Percentiles rank a stretch among this genome's conserved stretches.
Conservation (phyloP, 2,113 vertebrate species). For the Corythornis madagascariensis region DNA sequence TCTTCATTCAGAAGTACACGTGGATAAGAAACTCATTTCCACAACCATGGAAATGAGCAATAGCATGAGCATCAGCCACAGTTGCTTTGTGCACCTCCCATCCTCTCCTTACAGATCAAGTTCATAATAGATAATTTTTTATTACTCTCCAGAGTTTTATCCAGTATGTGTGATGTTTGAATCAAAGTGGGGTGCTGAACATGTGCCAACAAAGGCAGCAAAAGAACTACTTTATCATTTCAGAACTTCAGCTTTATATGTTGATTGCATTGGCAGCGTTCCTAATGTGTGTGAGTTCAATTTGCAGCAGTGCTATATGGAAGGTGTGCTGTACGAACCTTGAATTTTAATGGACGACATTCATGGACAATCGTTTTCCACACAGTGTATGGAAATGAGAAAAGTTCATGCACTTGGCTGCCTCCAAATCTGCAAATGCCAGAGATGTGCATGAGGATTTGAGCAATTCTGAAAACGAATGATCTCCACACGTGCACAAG, state of each 20-base stretch:
- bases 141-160: constrained; percentile 37
- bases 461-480: constrained; percentile 23
- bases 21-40: neutral
- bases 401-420: constrained; percentile 11
- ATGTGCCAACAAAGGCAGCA: constrained; percentile 42
- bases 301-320: constrained; percentile 42
- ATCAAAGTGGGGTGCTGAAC: constrained; percentile 51
- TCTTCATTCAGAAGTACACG: neutral
- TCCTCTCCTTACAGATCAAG: neutral
- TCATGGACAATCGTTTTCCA: constrained; percentile 32
- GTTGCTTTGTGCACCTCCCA: neutral
- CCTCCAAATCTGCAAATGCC: constrained; percentile 28
- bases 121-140: neutral
- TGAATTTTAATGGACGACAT: constrained; percentile 66
- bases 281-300: constrained; percentile 68
- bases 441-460: neutral
- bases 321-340: constrained; percentile 54
- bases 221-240: constrained; percentile 47
- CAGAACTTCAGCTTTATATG: constrained; percentile 59
- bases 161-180: constrained; percentile 13
- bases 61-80: neutral
- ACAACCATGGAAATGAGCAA: no score
- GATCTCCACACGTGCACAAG: neutral
- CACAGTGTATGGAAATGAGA: constrained; percentile 42
- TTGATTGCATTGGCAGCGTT: constrained; percentile 68